These are phyloP conservation scores for Lysiphlebus fabarum DNA, from an alignment of 1,140 invertebrate species.

Conservation along the genomic window DNA sequence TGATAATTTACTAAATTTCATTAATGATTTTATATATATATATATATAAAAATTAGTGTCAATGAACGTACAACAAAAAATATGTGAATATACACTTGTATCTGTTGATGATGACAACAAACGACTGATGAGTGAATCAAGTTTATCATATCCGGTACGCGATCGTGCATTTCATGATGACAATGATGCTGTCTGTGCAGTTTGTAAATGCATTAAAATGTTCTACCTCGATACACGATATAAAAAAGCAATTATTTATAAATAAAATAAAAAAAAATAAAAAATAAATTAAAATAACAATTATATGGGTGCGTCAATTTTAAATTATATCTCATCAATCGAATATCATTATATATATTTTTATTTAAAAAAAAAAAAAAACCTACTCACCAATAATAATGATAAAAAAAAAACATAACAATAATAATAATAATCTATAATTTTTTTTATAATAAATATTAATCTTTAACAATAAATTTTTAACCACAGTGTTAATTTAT, in stretches of 20 bases:
- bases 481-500: too few relatives aligned
- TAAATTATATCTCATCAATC: background rate
- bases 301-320: conserved; percentile 7
- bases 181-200: conserved; percentile 9
- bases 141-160: conserved; percentile 22
- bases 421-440: too few relatives aligned
- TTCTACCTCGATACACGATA: conserved; percentile 9
- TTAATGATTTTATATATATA: too few relatives aligned
- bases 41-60: background rate
- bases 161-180: background rate
- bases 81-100: conserved; percentile 17
- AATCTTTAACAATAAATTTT: too few relatives aligned
- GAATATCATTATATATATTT: too few relatives aligned
- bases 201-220: conserved; percentile 1
- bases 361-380: too few relatives aligned
- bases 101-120: background rate
- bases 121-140: background rate
- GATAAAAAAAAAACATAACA: too few relatives aligned
- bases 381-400: too few relatives aligned
- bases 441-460: too few relatives aligned
- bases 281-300: background rate
- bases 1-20: too few relatives aligned
- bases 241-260: too few relatives aligned
- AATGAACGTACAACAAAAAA: background rate
- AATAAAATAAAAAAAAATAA: too few relatives aligned